These are phyloP conservation scores for Nephrotoma flavescens DNA, from an alignment of 2,888 invertebrate genomes.

Conservation along the genomic window DNA sequence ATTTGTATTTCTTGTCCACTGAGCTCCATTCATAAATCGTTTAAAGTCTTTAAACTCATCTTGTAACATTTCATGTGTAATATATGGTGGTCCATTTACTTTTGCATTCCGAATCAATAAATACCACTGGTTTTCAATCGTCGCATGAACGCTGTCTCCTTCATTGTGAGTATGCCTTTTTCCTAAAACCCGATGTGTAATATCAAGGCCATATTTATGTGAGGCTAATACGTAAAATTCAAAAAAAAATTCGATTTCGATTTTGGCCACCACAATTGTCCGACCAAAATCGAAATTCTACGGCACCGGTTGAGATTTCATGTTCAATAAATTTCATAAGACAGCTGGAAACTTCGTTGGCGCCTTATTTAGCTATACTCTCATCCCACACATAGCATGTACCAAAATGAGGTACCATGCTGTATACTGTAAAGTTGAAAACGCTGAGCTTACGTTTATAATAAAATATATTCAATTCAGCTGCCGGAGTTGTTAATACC, in stretches of 20 bases:
- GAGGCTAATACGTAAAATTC: neutral
- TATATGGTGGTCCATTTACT: too few species aligned
- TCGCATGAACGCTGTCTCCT: neutral
- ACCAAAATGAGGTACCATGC: neutral
- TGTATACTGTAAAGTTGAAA: too few species aligned
- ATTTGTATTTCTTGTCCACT: too few species aligned
- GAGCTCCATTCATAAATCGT: too few species aligned
- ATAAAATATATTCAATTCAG: neutral
- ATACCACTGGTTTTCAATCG: too few species aligned
- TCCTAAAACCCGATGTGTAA: neutral
- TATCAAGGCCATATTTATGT: neutral
- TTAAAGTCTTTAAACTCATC: too few species aligned
- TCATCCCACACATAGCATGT: constrained; percentile 2
- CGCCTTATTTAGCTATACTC: neutral
- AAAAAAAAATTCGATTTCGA: neutral
- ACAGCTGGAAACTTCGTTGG: too few species aligned
- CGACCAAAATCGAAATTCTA: neutral
- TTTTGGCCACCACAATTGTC: neutral
- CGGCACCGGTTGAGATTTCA: neutral
- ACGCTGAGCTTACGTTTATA: neutral
- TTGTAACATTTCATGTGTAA: too few species aligned
- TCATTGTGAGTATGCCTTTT: neutral
- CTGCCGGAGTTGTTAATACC: neutral
- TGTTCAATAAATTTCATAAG: neutral
- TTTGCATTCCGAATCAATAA: too few species aligned